A percentile compares a stretch with the other conserved stretches of the same genome.
Conservation (phyloP, 2,113 vertebrate genomes). For the Centropus unirufus region DNA sequence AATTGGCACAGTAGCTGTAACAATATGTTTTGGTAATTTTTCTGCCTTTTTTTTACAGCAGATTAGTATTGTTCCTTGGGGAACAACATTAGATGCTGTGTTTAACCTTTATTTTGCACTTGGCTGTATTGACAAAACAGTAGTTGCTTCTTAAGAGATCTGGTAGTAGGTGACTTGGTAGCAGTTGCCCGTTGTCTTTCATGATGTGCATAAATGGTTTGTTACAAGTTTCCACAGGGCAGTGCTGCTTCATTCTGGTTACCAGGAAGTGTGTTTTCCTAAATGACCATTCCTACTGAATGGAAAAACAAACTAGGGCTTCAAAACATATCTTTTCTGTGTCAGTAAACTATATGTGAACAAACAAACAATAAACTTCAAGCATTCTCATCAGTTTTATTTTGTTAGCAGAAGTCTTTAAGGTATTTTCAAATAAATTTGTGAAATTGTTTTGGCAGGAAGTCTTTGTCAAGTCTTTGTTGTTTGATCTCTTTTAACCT, state of each 20-base stretch:
- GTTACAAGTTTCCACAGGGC: background rate
- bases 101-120: background rate
- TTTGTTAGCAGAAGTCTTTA: conserved; percentile 28
- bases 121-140: background rate
- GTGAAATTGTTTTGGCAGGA: conserved; percentile 52
- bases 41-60: background rate
- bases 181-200: background rate
- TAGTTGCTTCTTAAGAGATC: background rate
- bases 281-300: background rate
- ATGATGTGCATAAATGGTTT: background rate
- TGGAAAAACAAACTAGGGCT: background rate
- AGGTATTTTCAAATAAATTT: conserved; percentile 10
- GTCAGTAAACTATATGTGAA: background rate
- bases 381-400: background rate
- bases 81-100: background rate
- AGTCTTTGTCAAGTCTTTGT: conserved; percentile 62
- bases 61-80: background rate
- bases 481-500: conserved; percentile 57
- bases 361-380: background rate
- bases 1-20: background rate
- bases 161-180: background rate
- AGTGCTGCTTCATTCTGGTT: background rate
- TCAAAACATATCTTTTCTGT: background rate
- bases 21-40: conserved; percentile 1
- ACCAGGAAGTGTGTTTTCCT: background rate